Evolutionary conservation across 2,888 invertebrate species (phyloP).

Genomic region (Eupsilia transversa): DNA sequence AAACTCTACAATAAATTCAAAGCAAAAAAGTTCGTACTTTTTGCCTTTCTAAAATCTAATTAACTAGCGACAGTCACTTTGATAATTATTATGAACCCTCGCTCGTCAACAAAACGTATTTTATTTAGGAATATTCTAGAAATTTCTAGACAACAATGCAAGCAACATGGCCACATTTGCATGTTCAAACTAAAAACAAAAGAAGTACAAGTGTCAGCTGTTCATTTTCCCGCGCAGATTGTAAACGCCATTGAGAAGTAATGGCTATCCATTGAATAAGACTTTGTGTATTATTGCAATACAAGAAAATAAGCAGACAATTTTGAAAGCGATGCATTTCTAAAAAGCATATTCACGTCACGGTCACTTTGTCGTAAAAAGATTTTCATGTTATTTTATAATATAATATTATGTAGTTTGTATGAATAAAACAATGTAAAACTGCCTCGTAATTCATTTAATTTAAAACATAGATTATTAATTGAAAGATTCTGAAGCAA

Average conservation of each 20-base stretch:
- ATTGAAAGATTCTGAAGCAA: not conserved
- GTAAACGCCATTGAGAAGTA: constrained; percentile 50
- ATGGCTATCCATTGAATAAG: constrained; percentile 48
- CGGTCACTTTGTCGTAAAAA: no score
- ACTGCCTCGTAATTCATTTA: not conserved
- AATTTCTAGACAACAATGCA: constrained; percentile 4
- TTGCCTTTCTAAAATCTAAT: not conserved
- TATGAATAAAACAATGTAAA: not conserved
- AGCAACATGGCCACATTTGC: constrained; percentile 53
- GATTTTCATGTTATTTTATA: not conserved
- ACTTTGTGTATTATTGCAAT: constrained; percentile 39
- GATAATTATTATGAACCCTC: not conserved
- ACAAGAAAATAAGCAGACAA: constrained; percentile 30
- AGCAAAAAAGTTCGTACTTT: not conserved
- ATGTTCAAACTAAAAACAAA: constrained; percentile 51
- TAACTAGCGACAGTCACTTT: not conserved
- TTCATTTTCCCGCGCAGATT: constrained; percentile 62
- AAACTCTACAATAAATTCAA: not conserved
- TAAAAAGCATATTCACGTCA: no score
- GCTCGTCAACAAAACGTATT: not conserved
- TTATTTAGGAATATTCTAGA: not conserved
- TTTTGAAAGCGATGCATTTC: constrained; percentile 29
- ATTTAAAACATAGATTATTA: not conserved
- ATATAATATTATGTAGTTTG: not conserved
- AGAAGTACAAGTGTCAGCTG: constrained; percentile 60